Base-by-base conservation (phyloP, 2,888 invertebrate species). In the Sylvicola cinctus region DNA sequence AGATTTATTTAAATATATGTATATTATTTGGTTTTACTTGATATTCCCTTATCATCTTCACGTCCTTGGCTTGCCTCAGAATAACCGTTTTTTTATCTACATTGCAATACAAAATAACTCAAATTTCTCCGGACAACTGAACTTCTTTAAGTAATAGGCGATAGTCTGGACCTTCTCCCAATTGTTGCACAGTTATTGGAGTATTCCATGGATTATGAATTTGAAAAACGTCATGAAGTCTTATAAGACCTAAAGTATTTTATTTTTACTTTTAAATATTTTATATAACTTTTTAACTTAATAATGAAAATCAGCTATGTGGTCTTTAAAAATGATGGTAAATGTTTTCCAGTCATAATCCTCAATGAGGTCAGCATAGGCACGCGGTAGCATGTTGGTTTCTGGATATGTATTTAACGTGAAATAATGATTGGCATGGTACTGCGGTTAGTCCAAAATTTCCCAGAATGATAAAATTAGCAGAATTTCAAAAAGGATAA, bases 261-360 rank as follows among this genome's bases (percentile, higher is more conserved):
- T n/a, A n/a, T n/a, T n/a, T n/a, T n/a, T n/a, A n/a, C n/a, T n/a
- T n/a, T n/a, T n/a, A n/a, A n/a, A n/a, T n/a, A n/a, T n/a, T n/a
- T n/a, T n/a, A n/a, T n/a, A n/a, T n/a, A n/a, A n/a, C n/a, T n/a
- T n/a, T n/a, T n/a, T n/a, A n/a, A n/a, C n/a, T n/a, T 17, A 10
- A n/a, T n/a, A 11, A 10, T 29, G 16, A 28, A 29, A n/a, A n/a
- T 41, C 44, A 68, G 79, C 83, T 49, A 76, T 75, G 48, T 79
- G 72, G 48, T 76, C 75, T 56, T 88, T 84, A 51, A 85, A 88
- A 38, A 87, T 66, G 27, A 83, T 69, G 7, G 81, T 78, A 48
- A 83, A 84, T 40, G 65, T 66, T 42, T 70, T 70, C 87, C 87
- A 88, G 43, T 69, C 71, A 54, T 75, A 74, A 43, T 68, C 70